Conservation (phyloP, 2,888 invertebrate genomes). For the Drosophila greeni region DNA sequence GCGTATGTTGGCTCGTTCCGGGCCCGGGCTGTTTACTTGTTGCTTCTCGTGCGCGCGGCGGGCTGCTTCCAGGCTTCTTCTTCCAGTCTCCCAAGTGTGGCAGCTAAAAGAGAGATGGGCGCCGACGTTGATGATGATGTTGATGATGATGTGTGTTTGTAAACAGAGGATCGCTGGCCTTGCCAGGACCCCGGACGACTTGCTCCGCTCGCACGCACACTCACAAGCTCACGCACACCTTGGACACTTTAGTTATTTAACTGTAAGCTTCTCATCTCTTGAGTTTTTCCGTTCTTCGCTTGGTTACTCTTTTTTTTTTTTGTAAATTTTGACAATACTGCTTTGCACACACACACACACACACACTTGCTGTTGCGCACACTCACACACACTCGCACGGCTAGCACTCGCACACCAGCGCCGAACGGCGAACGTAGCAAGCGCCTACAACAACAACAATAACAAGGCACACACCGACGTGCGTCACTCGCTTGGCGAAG, state of each 20-base stretch:
- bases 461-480: constrained; percentile 42
- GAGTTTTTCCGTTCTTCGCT: constrained; percentile 22
- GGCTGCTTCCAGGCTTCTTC: neutral
- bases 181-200: neutral
- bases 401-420: constrained; percentile 14
- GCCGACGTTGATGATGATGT: neutral
- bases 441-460: constrained; percentile 40
- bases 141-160: constrained; percentile 15
- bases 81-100: neutral
- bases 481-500: constrained; percentile 31
- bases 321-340: constrained; percentile 42
- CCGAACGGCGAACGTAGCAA: constrained; percentile 39
- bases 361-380: constrained; percentile 12
- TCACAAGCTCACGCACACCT: constrained; percentile 1
- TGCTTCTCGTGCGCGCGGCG: constrained; percentile 8
- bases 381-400: constrained; percentile 4
- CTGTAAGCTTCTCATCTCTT: constrained; percentile 18
- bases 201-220: constrained; percentile 1
- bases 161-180: constrained; percentile 11
- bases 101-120: constrained; percentile 15
- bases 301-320: constrained; percentile 24
- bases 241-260: neutral
- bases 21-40: constrained; percentile 11
- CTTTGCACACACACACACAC: constrained; percentile 26
- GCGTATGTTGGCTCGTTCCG: constrained; percentile 8